phyloP scores from a whole-genome alignment of 2,888 invertebrate species.

The Pherbina coryleti region DNA sequence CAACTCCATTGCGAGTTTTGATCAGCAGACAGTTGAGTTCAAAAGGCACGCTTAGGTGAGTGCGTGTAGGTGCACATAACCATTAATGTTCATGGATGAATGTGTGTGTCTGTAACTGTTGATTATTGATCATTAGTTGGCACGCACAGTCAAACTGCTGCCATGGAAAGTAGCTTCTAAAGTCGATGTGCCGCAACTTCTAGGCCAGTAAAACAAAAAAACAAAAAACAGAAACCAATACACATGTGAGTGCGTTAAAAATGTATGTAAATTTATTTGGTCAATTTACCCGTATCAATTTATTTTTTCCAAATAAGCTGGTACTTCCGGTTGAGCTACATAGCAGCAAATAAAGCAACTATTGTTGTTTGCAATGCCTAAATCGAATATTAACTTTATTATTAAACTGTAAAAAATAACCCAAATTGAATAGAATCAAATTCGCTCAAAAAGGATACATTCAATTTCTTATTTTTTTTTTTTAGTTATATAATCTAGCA shows the following conservation, averaged over 20 bases:
- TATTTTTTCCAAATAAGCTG: background rate
- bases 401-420: background rate
- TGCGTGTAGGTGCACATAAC: background rate
- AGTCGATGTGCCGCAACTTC: no score
- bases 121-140: conserved; percentile 3
- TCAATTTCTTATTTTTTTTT: background rate
- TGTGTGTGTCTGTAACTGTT: background rate
- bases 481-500: background rate
- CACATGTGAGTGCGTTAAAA: background rate
- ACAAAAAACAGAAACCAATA: no score
- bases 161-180: no score
- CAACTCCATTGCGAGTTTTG: no score
- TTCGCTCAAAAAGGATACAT: background rate
- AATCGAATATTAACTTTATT: background rate
- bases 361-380: no score
- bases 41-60: background rate
- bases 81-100: background rate
- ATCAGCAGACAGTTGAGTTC: background rate
- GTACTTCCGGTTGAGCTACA: background rate
- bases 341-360: no score
- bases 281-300: background rate
- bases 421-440: background rate
- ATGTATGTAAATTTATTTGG: background rate
- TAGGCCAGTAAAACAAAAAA: no score
- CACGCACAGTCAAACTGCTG: conserved; percentile 6